Evolutionary conservation across 2,113 vertebrate species (phyloP).

Genomic region (Tetraodon nigroviridis): DNA sequence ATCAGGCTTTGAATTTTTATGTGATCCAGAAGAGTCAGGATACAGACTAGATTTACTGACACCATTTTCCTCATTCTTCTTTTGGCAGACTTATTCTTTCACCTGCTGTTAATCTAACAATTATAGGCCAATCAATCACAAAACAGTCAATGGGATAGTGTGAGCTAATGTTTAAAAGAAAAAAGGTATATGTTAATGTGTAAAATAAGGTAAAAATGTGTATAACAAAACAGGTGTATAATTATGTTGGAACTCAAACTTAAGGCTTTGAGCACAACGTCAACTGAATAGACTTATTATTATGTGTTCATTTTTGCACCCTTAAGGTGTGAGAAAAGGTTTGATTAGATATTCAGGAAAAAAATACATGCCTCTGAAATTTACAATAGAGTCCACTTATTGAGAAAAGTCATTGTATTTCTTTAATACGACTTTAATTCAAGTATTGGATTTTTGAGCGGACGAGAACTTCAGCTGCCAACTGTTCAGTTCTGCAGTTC

Average conservation of each 20-base stretch:
- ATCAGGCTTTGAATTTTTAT: slow-evolving; percentile 75
- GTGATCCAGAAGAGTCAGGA: slow-evolving; percentile 59
- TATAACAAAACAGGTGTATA: slow-evolving; percentile 56
- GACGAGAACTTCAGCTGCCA: too few relatives aligned
- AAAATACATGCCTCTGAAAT: slow-evolving; percentile 51
- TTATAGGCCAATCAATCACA: background rate
- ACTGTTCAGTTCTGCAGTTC: too few relatives aligned
- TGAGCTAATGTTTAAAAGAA: slow-evolving; percentile 33
- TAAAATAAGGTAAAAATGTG: slow-evolving; percentile 17
- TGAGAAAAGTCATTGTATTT: slow-evolving; percentile 2
- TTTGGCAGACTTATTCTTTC: too few relatives aligned
- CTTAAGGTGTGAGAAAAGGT: slow-evolving; percentile 19
- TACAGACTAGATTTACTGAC: slow-evolving; percentile 70
- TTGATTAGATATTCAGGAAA: slow-evolving; percentile 66
- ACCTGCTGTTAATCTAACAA: too few relatives aligned
- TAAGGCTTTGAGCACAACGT: slow-evolving; percentile 40
- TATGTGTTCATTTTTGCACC: slow-evolving; percentile 54
- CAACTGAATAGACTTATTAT: slow-evolving; percentile 51
- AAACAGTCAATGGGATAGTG: too few relatives aligned
- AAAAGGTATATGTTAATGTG: slow-evolving; percentile 26
- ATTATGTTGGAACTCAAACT: slow-evolving; percentile 59
- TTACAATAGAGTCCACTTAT: slow-evolving; percentile 31
- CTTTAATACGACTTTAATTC: background rate
- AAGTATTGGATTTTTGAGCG: background rate
- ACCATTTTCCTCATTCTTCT: background rate